phyloP scores from a whole-genome alignment of 1,140 invertebrate species.

The Drosophila dunni region DNA sequence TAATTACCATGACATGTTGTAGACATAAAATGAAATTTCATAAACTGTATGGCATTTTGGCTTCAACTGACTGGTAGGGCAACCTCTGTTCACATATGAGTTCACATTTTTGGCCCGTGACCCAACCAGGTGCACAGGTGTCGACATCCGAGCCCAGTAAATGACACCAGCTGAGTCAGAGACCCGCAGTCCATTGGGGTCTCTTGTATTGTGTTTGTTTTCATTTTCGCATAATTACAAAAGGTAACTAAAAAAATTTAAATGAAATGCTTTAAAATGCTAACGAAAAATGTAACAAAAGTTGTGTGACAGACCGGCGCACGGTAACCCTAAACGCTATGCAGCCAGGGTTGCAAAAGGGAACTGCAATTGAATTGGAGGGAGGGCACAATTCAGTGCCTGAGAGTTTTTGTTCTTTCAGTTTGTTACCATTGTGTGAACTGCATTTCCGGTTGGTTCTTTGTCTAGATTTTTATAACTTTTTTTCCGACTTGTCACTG shows the following conservation, averaged over 20 bases:
- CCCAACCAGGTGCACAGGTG: constrained; percentile 70
- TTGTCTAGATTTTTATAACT: constrained; percentile 44
- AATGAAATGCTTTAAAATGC: constrained; percentile 26
- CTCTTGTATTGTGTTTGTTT: constrained; percentile 63
- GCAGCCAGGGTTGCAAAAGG: constrained; percentile 5
- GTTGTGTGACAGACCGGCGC: constrained; percentile 57
- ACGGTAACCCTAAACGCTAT: constrained; percentile 63
- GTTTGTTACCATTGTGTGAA: constrained; percentile 16
- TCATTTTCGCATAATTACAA: constrained; percentile 77
- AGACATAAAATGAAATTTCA: constrained; percentile 64
- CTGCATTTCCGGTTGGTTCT: constrained; percentile 71
- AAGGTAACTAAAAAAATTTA: constrained; percentile 33
- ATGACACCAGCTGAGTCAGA: constrained; percentile 38
- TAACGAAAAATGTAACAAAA: constrained; percentile 71
- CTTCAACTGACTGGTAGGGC: constrained; percentile 5
- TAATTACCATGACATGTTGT: constrained; percentile 73
- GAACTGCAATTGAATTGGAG: too few species aligned
- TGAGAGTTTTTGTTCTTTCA: constrained; percentile 44
- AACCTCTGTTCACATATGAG: constrained; percentile 66
- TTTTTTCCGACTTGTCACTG: constrained; percentile 34
- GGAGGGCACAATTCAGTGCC: not conserved
- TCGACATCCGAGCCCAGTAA: constrained; percentile 56
- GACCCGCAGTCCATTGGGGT: constrained; percentile 16
- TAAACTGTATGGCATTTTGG: constrained; percentile 49
- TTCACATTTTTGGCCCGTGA: constrained; percentile 81